Evolutionary conservation across 2,113 vertebrate species (phyloP), one percentile per base, ranked within the genome.

Genomic region (Melanostigma gelatinosum): DNA sequence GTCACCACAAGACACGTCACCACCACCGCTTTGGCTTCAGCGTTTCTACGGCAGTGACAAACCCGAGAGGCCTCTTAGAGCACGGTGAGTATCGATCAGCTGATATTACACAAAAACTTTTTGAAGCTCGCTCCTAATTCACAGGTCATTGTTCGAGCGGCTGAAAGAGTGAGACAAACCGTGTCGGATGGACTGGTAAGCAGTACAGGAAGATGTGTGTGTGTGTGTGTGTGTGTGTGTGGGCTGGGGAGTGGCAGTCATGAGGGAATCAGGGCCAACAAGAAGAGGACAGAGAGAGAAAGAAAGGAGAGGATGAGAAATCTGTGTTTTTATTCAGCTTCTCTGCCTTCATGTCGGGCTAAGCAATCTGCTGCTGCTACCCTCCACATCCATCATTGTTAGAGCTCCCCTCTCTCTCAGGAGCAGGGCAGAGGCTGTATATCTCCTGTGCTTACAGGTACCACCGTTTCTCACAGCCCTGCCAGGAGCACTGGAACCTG

Each of bases 331-430:
- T 68, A 67, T 92, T 94, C 88, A 87, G 70, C 87, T 91, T 79
- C 71, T 72, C 91, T 95, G 89, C 90, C 78, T 93, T 94, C 85
- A 89, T 93, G 89, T 93, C 88, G 93, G 87, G 89, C 84, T 93
- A 93, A 95, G 90, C 93, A 93, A 93, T 95, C 89, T 91, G 87
- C 90, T 85, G 86, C 63, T 67, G 50, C 87, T 82, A 88, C 74
- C 76, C 46, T 89, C 79, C 77, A 81, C 77, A 95, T 95, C 85
- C 69, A 92, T 96, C 92, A 94, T 84, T 77, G 88, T 89, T 92
- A 90, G 71, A 89, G 84, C 46, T 11, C n/a, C 20, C 13, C 27
- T 16, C 40, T 52, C 36, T 55, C 61, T 57, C 48, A 22, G 70
- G 27, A 18, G 38, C 61, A 29, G 75, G 80, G 46, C 55, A 44